phyloP scores from a whole-genome alignment of 1,140 invertebrate genomes.

The Paralvinella palmiformis region DNA sequence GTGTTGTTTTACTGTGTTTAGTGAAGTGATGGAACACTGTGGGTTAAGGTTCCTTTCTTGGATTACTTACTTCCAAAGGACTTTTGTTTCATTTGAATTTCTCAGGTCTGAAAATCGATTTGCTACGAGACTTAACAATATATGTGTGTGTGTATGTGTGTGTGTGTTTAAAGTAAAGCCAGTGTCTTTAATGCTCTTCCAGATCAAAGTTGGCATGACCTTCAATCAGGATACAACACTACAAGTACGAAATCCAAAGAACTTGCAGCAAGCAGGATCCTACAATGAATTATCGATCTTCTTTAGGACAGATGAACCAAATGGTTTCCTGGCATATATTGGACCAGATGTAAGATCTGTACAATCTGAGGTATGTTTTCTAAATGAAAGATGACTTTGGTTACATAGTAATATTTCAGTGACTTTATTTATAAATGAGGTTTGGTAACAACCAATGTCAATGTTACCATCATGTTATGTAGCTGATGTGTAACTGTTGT shows the following conservation, averaged over 20 bases:
- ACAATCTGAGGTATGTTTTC: too few species aligned
- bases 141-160: background rate
- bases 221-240: constrained; percentile 78
- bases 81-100: background rate
- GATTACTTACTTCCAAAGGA: background rate
- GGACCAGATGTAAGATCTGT: constrained; percentile 60
- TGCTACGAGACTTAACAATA: too few species aligned
- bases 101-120: too few species aligned
- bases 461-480: too few species aligned
- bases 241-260: constrained; percentile 76
- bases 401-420: too few species aligned
- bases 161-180: background rate
- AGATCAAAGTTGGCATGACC: constrained; percentile 70
- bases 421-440: too few species aligned
- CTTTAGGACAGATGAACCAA: constrained; percentile 68
- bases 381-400: too few species aligned
- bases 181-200: constrained; percentile 17
- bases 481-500: background rate
- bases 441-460: too few species aligned
- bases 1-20: background rate
- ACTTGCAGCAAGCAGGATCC: constrained; percentile 72
- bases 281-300: constrained; percentile 79
- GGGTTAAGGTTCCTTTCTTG: too few species aligned
- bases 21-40: background rate
- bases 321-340: constrained; percentile 81